A percentile compares a stretch with the other conserved stretches of the same genome.
These are phyloP conservation scores for Steromphala cineraria DNA, from an alignment of 2,888 invertebrate species.

Conservation along the genomic window DNA sequence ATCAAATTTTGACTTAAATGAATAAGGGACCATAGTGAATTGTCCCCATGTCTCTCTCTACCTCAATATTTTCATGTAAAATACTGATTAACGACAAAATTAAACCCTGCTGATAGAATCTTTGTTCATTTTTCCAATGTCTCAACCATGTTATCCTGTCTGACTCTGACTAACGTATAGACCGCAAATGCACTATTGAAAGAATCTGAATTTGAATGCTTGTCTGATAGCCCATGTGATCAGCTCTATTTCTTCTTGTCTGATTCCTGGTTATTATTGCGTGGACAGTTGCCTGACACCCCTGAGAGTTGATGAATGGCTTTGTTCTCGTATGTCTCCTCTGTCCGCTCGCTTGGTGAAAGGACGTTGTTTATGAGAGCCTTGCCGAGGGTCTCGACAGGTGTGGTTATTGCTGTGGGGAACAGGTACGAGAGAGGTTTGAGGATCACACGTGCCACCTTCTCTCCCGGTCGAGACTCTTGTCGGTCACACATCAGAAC, in stretches of 20 bases:
- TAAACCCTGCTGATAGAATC: too few species aligned
- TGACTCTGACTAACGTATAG: too few species aligned
- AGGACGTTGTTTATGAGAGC: constrained; percentile 70
- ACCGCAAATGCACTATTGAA: too few species aligned
- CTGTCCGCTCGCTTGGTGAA: constrained; percentile 40
- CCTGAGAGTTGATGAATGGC: constrained; percentile 67
- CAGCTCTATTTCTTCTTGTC: neutral
- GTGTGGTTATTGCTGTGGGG: constrained; percentile 70
- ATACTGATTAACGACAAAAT: too few species aligned
- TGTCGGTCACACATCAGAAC: constrained; percentile 69
- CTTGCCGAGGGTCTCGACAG: constrained; percentile 64
- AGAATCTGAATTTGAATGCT: too few species aligned
- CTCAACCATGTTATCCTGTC: too few species aligned
- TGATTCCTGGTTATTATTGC: neutral
- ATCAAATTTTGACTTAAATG: too few species aligned
- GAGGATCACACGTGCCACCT: constrained; percentile 54
- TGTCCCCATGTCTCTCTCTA: too few species aligned
- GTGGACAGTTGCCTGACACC: constrained; percentile 19
- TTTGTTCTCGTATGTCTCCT: constrained; percentile 69
- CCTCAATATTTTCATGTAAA: too few species aligned
- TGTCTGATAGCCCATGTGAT: too few species aligned
- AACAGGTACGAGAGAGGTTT: constrained; percentile 67
- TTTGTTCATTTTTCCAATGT: too few species aligned
- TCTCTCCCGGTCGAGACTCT: constrained; percentile 67
- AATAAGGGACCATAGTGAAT: too few species aligned